A percentile compares a stretch with the other conserved stretches of the same genome.
These are phyloP conservation scores for Rhabditophanes sp. DNA, from an alignment of 2,888 invertebrate genomes.

Conservation along the genomic window DNA sequence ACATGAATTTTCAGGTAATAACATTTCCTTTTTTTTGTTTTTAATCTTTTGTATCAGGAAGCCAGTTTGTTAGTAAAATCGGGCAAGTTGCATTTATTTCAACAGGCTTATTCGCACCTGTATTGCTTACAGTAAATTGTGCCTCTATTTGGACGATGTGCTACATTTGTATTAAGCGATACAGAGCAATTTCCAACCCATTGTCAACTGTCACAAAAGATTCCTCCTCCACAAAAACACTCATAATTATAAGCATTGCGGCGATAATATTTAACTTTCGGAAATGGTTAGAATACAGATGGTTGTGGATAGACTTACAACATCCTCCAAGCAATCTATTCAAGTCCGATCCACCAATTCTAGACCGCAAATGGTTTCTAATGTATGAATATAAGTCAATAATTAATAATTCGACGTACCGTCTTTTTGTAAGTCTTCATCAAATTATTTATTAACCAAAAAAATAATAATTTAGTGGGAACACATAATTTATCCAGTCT, in stretches of 20 bases:
- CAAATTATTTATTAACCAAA: not conserved
- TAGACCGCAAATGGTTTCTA: conserved; percentile 9
- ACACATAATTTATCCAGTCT: conserved; percentile 30
- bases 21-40: conserved; percentile 17
- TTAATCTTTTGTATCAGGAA: too few relatives aligned
- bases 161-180: conserved; percentile 37
- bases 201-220: conserved; percentile 14
- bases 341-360: not conserved
- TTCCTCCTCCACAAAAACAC: conserved; percentile 10
- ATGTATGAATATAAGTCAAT: conserved; percentile 1
- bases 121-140: conserved; percentile 33
- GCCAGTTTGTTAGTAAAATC: conserved; percentile 2
- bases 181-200: conserved; percentile 22
- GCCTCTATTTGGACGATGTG: conserved; percentile 42
- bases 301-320: too few relatives aligned
- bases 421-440: not conserved
- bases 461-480: conserved; percentile 21
- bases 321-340: too few relatives aligned
- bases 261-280: conserved; percentile 35
- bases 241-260: conserved; percentile 21
- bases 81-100: conserved; percentile 26
- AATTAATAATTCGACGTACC: conserved; percentile 2
- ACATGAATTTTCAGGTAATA: conserved; percentile 29
- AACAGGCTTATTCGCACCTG: conserved; percentile 23
- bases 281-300: conserved; percentile 37